Percentiles rank a stretch among this genome's conserved stretches.
Conservation (phyloP, 2,888 invertebrate genomes). For the Acholoe squamosa region DNA sequence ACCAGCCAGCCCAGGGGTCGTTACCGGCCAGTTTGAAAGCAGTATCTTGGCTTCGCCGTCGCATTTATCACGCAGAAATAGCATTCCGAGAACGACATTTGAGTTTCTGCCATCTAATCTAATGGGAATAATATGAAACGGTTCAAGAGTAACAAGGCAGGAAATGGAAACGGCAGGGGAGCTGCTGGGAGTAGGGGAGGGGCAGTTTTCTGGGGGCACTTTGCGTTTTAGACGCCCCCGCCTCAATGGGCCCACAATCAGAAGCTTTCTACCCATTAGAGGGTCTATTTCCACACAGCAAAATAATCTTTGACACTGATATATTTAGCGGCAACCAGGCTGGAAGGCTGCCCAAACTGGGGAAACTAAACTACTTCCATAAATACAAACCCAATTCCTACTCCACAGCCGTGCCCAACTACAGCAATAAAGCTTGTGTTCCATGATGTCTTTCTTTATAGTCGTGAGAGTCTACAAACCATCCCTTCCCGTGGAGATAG, state of each 20-base stretch:
- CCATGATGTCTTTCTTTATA: slow-evolving; percentile 47
- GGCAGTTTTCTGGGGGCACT: not conserved
- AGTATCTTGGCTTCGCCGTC: slow-evolving; percentile 45
- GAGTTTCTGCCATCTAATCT: slow-evolving; percentile 56
- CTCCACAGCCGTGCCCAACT: not conserved
- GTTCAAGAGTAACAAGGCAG: slow-evolving; percentile 29
- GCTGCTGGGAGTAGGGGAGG: not conserved
- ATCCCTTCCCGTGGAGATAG: slow-evolving; percentile 35
- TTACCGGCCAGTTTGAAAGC: slow-evolving; percentile 52
- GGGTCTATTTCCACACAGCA: slow-evolving; percentile 7
- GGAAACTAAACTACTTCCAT: not conserved
- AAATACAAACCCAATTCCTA: not conserved
- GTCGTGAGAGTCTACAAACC: slow-evolving; percentile 48
- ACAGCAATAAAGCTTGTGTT: slow-evolving; percentile 36
- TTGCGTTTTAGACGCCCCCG: slow-evolving; percentile 11
- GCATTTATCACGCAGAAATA: slow-evolving; percentile 48
- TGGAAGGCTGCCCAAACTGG: not conserved
- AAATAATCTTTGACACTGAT: slow-evolving; percentile 34
- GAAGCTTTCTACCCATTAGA: slow-evolving; percentile 52
- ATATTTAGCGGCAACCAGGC: not conserved
- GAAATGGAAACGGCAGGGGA: slow-evolving; percentile 26
- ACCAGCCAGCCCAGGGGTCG: slow-evolving; percentile 36
- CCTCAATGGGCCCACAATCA: not conserved
- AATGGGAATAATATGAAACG: slow-evolving; percentile 53
- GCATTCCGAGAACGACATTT: slow-evolving; percentile 49